Evolutionary conservation across 2,113 vertebrate genomes (phyloP).

Genomic region (Macaca nemestrina): DNA sequence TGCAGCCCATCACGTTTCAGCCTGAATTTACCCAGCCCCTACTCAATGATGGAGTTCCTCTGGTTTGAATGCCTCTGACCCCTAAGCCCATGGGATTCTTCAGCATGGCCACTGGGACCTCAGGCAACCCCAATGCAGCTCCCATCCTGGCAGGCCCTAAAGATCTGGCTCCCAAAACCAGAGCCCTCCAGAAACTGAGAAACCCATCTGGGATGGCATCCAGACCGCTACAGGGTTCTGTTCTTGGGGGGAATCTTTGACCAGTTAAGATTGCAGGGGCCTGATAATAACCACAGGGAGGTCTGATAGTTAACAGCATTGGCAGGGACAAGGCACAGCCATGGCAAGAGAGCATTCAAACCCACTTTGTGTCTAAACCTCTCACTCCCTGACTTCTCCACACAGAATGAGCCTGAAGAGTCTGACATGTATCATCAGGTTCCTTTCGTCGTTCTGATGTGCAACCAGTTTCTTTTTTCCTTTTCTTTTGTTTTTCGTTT

Average conservation of each 20-base stretch:
- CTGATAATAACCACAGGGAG: neutral
- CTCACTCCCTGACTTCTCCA: too few species aligned
- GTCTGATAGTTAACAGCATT: too few species aligned
- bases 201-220: neutral
- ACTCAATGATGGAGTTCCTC: too few species aligned
- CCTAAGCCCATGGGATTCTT: neutral
- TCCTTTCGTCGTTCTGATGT: neutral
- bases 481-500: too few species aligned
- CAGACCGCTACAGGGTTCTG: neutral
- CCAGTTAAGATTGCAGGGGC: neutral
- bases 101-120: too few species aligned
- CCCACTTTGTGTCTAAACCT: too few species aligned
- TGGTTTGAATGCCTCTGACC: neutral
- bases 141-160: neutral
- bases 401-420: accelerated
- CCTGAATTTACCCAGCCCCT: too few species aligned
- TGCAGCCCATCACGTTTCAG: too few species aligned
- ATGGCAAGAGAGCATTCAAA: neutral
- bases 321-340: neutral
- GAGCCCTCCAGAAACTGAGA: neutral
- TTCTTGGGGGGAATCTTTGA: too few species aligned
- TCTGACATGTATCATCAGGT: accelerated
- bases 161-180: neutral
- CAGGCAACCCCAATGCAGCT: neutral
- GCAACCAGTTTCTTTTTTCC: neutral